Percentiles rank a stretch among this genome's conserved stretches.
Conservation (phyloP, 2,888 invertebrate species). For the Metellina segmentata region DNA sequence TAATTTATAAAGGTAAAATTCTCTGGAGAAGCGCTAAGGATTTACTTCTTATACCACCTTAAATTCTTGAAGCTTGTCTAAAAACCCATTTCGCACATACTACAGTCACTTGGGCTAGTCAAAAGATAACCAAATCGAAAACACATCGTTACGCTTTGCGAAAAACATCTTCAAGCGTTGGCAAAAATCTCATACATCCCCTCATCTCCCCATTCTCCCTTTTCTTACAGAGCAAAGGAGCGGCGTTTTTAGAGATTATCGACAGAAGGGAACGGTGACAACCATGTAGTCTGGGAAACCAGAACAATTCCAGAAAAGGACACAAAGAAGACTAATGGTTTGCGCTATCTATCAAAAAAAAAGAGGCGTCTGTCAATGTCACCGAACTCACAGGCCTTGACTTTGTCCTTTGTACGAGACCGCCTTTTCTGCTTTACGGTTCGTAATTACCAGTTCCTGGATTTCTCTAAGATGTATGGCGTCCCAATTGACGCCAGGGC, state of each 20-base stretch:
- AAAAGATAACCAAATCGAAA: too few species aligned
- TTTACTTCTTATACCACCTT: too few species aligned
- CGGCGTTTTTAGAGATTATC: neutral
- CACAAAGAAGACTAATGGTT: constrained; percentile 59
- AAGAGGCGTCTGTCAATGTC: constrained; percentile 36
- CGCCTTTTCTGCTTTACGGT: constrained; percentile 27
- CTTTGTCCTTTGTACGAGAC: constrained; percentile 42
- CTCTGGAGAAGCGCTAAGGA: too few species aligned
- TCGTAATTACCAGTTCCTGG: constrained; percentile 66
- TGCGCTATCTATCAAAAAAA: constrained; percentile 59
- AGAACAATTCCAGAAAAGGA: constrained; percentile 34
- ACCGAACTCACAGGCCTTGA: constrained; percentile 32
- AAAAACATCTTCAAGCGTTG: too few species aligned
- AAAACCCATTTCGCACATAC: too few species aligned
- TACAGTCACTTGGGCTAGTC: too few species aligned
- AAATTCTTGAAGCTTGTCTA: too few species aligned
- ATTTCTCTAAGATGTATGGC: constrained; percentile 37
- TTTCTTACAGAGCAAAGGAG: neutral
- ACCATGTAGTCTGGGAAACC: constrained; percentile 21
- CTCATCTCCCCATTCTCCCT: neutral
- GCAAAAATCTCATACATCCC: too few species aligned
- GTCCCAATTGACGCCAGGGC: constrained; percentile 67
- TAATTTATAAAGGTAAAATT: too few species aligned
- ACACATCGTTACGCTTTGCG: too few species aligned
- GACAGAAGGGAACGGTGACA: constrained; percentile 18